A percentile compares a stretch with the other conserved stretches of the same genome.
Conservation (phyloP, 2,888 invertebrate species). For the Mystacides longicornis region DNA sequence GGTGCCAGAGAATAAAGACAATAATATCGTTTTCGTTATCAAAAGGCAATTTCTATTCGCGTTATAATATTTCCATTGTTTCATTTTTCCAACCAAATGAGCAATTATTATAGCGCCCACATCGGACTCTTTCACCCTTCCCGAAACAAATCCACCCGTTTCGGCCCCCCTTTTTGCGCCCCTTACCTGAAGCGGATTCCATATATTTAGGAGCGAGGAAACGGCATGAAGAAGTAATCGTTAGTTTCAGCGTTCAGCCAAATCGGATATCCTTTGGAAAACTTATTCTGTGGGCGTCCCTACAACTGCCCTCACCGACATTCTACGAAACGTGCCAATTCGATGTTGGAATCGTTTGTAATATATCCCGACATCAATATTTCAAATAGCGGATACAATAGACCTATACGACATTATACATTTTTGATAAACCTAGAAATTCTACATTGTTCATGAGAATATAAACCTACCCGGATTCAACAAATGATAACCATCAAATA, state of each 20-base stretch:
- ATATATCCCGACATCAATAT: too few relatives aligned
- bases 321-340: too few relatives aligned
- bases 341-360: too few relatives aligned
- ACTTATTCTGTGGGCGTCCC: conserved; percentile 7
- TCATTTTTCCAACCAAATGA: conserved; percentile 14
- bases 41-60: conserved; percentile 10
- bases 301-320: too few relatives aligned
- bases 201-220: conserved; percentile 12
- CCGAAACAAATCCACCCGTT: too few relatives aligned
- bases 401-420: too few relatives aligned
- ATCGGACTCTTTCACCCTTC: neutral
- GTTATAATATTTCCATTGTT: conserved; percentile 12
- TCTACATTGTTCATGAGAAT: too few relatives aligned
- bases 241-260: conserved; percentile 9
- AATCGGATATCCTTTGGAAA: conserved; percentile 15
- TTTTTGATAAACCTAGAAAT: too few relatives aligned
- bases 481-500: too few relatives aligned
- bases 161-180: neutral
- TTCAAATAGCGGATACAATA: too few relatives aligned
- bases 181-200: neutral
- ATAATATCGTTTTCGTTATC: conserved; percentile 8
- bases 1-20: neutral
- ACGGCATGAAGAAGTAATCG: conserved; percentile 13
- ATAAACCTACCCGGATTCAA: too few relatives aligned
- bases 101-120: conserved; percentile 5